These are phyloP conservation scores for Aphis craccivora DNA, from an alignment of 1,140 invertebrate species.

Conservation along the genomic window DNA sequence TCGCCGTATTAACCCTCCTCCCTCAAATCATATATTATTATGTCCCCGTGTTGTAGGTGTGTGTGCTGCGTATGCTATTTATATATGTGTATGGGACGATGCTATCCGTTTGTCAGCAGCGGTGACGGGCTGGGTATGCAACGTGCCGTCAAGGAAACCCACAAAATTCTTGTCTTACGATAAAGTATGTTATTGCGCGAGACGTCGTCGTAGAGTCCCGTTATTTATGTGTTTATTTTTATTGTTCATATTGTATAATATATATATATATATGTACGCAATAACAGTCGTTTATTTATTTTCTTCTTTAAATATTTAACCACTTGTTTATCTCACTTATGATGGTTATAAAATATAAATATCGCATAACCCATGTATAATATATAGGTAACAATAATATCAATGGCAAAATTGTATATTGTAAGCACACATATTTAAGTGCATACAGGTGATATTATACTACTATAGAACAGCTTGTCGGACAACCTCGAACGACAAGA, in stretches of 20 bases:
- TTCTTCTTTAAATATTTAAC: constrained; percentile 20
- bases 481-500: not conserved
- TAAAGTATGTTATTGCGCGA: constrained; percentile 12
- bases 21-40: not conserved
- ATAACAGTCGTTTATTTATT: not conserved
- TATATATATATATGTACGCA: not conserved
- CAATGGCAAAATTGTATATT: not conserved
- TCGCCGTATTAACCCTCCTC: not conserved
- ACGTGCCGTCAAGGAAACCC: constrained; percentile 9
- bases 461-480: not conserved
- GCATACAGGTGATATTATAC: not conserved
- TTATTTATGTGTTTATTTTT: constrained; percentile 37
- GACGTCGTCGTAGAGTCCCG: not conserved
- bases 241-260: not conserved
- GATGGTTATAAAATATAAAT: constrained; percentile 27
- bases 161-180: constrained; percentile 1
- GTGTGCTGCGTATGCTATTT: not conserved
- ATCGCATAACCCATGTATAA: not conserved
- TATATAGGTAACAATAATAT: not conserved
- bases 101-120: not conserved
- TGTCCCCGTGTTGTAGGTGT: not conserved
- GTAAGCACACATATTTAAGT: not conserved
- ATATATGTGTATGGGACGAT: not conserved
- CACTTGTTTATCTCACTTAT: constrained; percentile 17
- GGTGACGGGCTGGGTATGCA: not conserved